Percentiles rank a stretch among this genome's conserved stretches.
phyloP scores from a whole-genome alignment of 1,140 invertebrate genomes.

The Solenopsis invicta region DNA sequence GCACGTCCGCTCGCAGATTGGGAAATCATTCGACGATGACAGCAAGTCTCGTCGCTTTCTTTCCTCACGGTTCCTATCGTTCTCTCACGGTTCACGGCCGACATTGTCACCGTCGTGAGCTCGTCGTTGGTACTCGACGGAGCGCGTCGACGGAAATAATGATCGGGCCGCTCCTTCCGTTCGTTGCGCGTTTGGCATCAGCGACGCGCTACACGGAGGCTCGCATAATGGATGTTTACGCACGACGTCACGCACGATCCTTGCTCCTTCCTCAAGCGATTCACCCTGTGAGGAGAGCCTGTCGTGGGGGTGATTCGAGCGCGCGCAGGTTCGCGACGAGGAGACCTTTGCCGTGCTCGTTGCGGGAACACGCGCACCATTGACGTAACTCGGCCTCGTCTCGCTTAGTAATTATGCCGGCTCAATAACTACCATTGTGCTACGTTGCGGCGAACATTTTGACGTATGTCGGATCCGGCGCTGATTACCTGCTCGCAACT shows the following conservation, averaged over 20 bases:
- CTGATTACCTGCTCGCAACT: conserved; percentile 8
- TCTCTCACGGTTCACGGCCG: conserved; percentile 42
- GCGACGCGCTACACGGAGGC: conserved; percentile 30
- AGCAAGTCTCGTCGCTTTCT: not conserved
- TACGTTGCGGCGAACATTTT: conserved; percentile 38
- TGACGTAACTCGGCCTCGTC: conserved; percentile 49
- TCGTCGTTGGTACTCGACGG: conserved; percentile 14
- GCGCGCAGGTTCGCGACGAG: conserved; percentile 6
- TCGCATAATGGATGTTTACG: conserved; percentile 74
- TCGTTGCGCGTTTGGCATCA: conserved; percentile 49
- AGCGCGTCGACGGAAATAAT: conserved; percentile 30
- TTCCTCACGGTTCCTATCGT: not conserved
- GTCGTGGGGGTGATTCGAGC: not conserved
- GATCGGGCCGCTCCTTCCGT: conserved; percentile 53
- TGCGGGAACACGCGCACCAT: conserved; percentile 55
- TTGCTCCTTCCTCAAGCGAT: conserved; percentile 59
- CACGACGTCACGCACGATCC: conserved; percentile 71
- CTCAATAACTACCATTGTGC: conserved; percentile 66
- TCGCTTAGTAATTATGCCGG: conserved; percentile 71
- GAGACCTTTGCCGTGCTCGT: conserved; percentile 44
- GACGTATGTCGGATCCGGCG: conserved; percentile 48
- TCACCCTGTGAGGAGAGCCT: conserved; percentile 36
- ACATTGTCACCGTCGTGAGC: not conserved
- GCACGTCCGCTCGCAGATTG: not conserved
- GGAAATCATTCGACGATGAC: not conserved